Conservation (phyloP, 2,888 invertebrate species). For the Itoplectis maculator region DNA sequence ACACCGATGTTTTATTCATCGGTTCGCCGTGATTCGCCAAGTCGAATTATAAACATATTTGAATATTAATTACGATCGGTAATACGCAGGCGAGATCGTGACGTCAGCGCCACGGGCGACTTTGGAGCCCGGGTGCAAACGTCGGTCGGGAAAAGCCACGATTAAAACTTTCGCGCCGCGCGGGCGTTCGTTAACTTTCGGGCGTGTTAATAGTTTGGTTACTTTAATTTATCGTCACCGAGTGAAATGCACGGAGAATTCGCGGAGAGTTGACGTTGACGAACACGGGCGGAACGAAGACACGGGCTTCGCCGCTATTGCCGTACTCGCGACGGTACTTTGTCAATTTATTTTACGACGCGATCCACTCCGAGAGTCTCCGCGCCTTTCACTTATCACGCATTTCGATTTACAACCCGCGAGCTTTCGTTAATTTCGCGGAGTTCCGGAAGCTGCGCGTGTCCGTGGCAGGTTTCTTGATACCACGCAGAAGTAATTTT, state of each 20-base stretch:
- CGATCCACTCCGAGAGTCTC: not conserved
- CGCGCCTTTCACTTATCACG: not conserved
- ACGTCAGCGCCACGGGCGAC: not conserved
- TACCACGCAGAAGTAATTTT: not conserved
- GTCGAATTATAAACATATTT: conserved; percentile 13
- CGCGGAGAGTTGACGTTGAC: not conserved
- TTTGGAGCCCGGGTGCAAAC: not conserved
- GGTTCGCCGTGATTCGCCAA: not conserved
- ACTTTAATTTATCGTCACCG: not conserved
- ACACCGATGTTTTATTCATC: conserved; percentile 16
- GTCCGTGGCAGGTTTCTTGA: not conserved
- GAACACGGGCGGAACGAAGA: not conserved
- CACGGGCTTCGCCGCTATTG: not conserved
- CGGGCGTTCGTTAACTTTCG: not conserved
- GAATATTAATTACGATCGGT: conserved; percentile 15
- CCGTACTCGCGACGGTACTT: not conserved
- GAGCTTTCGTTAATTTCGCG: not conserved
- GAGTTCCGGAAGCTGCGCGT: not conserved
- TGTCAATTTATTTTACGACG: not conserved
- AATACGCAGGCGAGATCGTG: not conserved
- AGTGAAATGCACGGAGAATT: not conserved
- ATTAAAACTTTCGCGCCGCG: conserved; percentile 1
- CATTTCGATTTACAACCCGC: not conserved
- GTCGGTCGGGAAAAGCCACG: not conserved
- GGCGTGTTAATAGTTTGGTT: not conserved